These are phyloP conservation scores for Drosophila conformis DNA, from an alignment of 2,888 invertebrate genomes.

Conservation along the genomic window DNA sequence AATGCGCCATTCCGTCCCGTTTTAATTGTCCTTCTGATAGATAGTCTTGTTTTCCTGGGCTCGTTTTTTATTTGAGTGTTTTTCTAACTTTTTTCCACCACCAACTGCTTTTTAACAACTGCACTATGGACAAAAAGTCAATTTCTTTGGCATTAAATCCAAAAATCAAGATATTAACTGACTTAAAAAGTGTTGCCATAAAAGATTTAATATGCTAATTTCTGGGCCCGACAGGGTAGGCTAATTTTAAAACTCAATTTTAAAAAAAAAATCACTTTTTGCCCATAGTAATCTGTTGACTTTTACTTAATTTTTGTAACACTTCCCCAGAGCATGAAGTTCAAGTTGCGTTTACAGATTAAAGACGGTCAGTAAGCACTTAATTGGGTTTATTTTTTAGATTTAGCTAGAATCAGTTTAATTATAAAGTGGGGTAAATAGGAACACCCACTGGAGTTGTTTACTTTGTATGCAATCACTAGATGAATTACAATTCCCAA, in stretches of 20 bases:
- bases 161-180: not conserved
- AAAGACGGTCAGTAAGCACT: slow-evolving; percentile 15
- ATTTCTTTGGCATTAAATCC: not conserved
- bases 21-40: slow-evolving; percentile 71
- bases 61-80: slow-evolving; percentile 15
- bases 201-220: not conserved
- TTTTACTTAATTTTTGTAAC: slow-evolving; percentile 35
- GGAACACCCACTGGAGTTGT: not conserved
- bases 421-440: not conserved
- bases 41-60: slow-evolving; percentile 37
- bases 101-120: slow-evolving; percentile 34
- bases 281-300: slow-evolving; percentile 46
- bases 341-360: slow-evolving; percentile 49
- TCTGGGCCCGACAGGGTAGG: not conserved
- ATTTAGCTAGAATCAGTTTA: slow-evolving; percentile 20
- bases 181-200: not conserved
- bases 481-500: slow-evolving; percentile 2
- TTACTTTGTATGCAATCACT: not conserved
- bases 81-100: slow-evolving; percentile 8
- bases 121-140: not conserved
- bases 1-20: slow-evolving; percentile 61
- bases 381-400: slow-evolving; percentile 6
- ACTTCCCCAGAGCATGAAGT: slow-evolving; percentile 39
- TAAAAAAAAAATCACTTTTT: not conserved
- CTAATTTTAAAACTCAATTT: not conserved